Evolutionary conservation across 2,888 invertebrate species (phyloP), one percentile per base, ranked within the genome.

Genomic region (Hoplodrina ambigua): DNA sequence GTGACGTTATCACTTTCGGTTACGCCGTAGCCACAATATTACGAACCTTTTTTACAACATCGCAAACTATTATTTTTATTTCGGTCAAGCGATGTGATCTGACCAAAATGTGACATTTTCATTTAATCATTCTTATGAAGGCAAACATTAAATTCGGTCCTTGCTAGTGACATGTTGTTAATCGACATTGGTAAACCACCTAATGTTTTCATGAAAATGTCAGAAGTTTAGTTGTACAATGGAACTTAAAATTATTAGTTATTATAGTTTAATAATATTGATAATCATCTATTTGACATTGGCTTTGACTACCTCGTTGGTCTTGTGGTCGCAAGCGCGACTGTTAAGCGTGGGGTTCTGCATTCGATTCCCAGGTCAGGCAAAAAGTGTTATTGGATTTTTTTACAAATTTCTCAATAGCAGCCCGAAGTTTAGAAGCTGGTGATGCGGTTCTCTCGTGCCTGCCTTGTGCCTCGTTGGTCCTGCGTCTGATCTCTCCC

Each of bases 11-110:
- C 25, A 17, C 11, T 10, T 4, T 37, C 1, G 41, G 70, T 33
- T 69, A 57, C 76, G 69, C 11, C 76, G 73, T 76, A 73, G 73
- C 60, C 68, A 76, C 11, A 20, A 37, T 41, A 3, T 6, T n/a
- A n/a, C n/a, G 2, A 49, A 11, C 15, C 33, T n/a, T 54, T 7
- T 67, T 19, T 46, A 13, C 4, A 63, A n/a, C 0, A 55, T 33
- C 25, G 33, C 25, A 41, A 46, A 64, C 8, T 15, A 4, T 44
- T 2, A 13, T 49, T 30, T 44, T 72, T 46, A n/a, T 13, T 37
- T 53, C 11, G 7, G 20, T 50, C 8, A 11, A 6, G 13, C 0
- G 2, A 30, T 41, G 46, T n/a, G 33, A 15, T 49, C 6, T 46
- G 20, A 41, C n/a, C 13, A 50, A 71, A 55, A 49, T n/a, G 30